Evolutionary conservation across 2,888 invertebrate genomes (phyloP), one percentile per base, ranked within the genome.

Genomic region (Lasioglossum villosulum): DNA sequence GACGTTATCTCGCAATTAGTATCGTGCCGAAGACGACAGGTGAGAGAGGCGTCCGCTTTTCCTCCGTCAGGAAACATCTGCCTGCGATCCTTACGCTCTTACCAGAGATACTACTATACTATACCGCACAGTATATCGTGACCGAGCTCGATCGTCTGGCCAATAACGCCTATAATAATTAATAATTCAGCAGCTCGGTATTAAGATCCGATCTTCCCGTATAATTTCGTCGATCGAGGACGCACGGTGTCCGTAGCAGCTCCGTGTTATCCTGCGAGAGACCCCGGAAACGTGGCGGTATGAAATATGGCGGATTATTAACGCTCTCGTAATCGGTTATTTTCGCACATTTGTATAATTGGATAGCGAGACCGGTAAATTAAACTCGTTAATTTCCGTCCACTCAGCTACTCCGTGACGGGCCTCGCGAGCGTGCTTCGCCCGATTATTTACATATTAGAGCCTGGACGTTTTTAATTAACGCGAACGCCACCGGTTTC

Each of bases 1-100:
- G 87, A 89, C 90, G 91, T 91, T 93, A 93, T 93, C 93, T 91
- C 81, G 89, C 89, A 90, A 90, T 90, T 90, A 90, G 92, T 92
- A 92, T 92, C 93, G 90, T 30, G 85, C 82, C 68, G 37, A 76
- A 88, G 89, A 88, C 92, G 89, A 87, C 93, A 93, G 93, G 93
- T 93, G 90, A 90, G 83, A 84, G 86, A 89, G 90, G 42, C 30
- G 45, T 48, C 88, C 89, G 88, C 89, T 91, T 93, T 93, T 93
- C 90, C 92, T 88, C 74, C 82, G 82, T 77, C 90, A 89, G 89
- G 85, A 87, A 91, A 88, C 91, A 92, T 92, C 93, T 92, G 92
- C 91, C 87, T 37, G 80, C 78, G 80, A 77, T 87, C 87, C 87
- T 87, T 89, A 91, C 86, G 90, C 84, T 90, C 92, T 90, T 88